Base-by-base conservation (phyloP, 2,797 vertebrate genomes). In the Hyperoplus lanceolatus region DNA sequence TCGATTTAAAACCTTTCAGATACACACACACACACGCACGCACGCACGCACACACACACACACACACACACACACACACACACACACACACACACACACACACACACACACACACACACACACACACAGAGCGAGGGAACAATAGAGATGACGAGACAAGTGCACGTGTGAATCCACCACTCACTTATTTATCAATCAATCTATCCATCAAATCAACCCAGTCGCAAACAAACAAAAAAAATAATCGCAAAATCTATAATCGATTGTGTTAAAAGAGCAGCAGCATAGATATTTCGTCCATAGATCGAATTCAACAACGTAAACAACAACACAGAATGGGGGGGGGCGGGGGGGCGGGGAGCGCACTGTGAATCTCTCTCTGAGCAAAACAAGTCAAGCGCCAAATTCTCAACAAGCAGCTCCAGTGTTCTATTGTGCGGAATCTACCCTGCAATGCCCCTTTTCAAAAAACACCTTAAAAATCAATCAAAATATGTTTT, bases 311-410 rank as follows among this genome's bases (percentile, higher is more conserved):
- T 43, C 21, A 75, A 46, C 75, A 77, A 55, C 79, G 29, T 29
- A 29, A 75, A 11, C 70, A 81, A 8, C 49, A 56, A 16, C 36
- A 65, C 29, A 57, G 55, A 57, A 41, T 7, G 13, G 10, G 9
- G 13, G 10, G 1, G 49, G 11, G n/a, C 2, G 13, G 10, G 9
- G 13, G 10, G 1, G 49, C 13, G n/a, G 16, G 50, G 15, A 36
- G 49, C 41, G 0, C 42, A 14, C 53, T 16, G 29, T 53, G 67
- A 78, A 87, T 70, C 73, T 73, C 60, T 80, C 84, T 87, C 86
- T 86, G 84, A 93, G 88, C 77, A 76, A 87, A 91, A 91, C 85
- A 87, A 92, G 82, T 77, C 72, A 77, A 83, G 89, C 90, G 83
- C 88, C 83, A 86, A 80, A 86, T 85, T 57, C 81, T 71, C 90